These are phyloP conservation scores for Bostrychus sinensis DNA, from an alignment of 2,113 vertebrate genomes.

Conservation along the genomic window DNA sequence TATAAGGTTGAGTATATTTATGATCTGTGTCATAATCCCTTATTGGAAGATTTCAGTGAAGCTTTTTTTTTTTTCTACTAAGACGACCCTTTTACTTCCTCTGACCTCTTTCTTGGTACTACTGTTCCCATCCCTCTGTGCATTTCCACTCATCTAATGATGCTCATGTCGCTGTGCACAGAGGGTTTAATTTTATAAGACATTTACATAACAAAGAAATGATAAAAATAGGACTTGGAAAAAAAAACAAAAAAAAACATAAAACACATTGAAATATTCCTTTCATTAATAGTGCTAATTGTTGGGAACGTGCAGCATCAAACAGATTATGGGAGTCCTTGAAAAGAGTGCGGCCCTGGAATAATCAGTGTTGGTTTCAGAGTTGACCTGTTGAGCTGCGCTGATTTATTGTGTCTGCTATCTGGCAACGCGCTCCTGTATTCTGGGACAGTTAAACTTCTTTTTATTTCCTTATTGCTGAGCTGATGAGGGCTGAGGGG, in stretches of 20 bases:
- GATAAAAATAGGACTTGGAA: slow-evolving; percentile 3
- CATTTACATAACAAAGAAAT: slow-evolving; percentile 14
- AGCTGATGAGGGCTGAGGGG: slow-evolving; percentile 22
- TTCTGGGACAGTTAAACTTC: neutral
- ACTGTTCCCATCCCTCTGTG: neutral
- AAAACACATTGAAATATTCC: neutral
- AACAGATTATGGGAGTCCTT: neutral
- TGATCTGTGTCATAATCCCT: slow-evolving; percentile 79
- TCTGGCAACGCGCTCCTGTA: slow-evolving; percentile 22
- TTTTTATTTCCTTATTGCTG: no score
- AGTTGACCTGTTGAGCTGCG: slow-evolving; percentile 55
- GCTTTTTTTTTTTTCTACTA: slow-evolving; percentile 37
- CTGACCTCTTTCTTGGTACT: neutral
- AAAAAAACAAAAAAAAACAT: neutral
- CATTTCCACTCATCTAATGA: neutral
- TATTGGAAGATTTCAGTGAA: slow-evolving; percentile 66
- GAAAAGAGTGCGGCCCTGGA: neutral
- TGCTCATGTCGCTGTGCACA: neutral
- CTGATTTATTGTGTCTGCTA: slow-evolving; percentile 44
- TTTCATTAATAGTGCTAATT: slow-evolving; percentile 5
- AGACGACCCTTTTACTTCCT: slow-evolving; percentile 28
- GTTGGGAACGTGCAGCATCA: neutral
- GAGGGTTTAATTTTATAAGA: neutral
- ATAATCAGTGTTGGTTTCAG: slow-evolving; percentile 1
- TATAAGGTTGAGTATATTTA: slow-evolving; percentile 84